phyloP scores from a whole-genome alignment of 2,113 vertebrate species.

The Myanophis thanlyinensis region DNA sequence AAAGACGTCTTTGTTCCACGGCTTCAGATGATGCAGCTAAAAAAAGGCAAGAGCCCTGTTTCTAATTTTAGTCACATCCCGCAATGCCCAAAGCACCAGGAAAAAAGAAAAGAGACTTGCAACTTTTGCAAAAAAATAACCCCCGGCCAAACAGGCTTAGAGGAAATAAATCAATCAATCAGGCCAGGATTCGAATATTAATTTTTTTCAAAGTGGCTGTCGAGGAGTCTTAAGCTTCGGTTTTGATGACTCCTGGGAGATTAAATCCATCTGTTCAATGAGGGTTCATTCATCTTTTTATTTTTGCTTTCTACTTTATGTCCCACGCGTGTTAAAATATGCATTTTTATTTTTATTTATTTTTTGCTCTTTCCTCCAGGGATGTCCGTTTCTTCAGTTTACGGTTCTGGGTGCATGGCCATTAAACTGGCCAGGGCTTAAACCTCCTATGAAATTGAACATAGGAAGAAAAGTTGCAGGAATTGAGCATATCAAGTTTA shows the following conservation, averaged over 20 bases:
- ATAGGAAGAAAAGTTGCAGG: background rate
- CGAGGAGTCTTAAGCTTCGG: background rate
- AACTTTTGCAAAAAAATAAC: background rate
- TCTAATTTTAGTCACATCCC: conserved; percentile 22
- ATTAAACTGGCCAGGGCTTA: no score
- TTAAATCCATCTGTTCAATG: background rate
- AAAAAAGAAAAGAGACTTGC: no score
- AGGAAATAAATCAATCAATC: no score
- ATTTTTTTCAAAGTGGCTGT: background rate
- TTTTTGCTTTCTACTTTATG: background rate
- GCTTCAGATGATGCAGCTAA: background rate
- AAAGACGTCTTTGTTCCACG: background rate
- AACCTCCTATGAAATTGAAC: no score
- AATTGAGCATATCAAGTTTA: background rate
- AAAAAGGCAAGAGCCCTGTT: background rate
- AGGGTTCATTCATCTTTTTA: background rate
- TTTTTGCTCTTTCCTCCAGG: background rate
- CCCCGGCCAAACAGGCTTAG: background rate
- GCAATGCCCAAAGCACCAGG: background rate
- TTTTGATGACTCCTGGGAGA: background rate
- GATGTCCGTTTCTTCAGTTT: background rate
- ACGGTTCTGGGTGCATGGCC: background rate
- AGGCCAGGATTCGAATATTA: background rate
- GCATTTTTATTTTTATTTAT: no score
- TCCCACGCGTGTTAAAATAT: background rate